phyloP scores from a whole-genome alignment of 2,113 vertebrate species.

The Nycticebus coucang region DNA sequence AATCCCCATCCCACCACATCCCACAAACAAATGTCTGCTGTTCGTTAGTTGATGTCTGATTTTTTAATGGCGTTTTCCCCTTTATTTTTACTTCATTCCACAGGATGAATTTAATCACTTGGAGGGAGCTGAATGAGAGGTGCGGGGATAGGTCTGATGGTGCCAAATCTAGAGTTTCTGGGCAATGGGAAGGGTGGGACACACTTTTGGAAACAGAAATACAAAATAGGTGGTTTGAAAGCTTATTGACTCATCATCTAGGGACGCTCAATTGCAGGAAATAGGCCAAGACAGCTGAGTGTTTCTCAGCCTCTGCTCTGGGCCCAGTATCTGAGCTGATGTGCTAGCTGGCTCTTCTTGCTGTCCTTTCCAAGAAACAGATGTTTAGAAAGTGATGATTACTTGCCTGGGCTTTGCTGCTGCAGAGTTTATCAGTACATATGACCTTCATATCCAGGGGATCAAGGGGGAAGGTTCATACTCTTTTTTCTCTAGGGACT shows the following conservation, averaged over 20 bases:
- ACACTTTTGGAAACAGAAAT: neutral
- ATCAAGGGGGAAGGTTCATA: neutral
- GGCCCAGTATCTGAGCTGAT: neutral
- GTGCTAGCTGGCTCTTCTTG: neutral
- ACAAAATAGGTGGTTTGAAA: neutral
- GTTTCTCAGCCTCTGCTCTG: neutral
- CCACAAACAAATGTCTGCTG: neutral
- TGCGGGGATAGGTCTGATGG: neutral
- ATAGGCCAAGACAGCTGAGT: neutral
- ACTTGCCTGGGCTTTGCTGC: neutral
- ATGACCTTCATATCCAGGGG: neutral
- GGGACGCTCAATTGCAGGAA: neutral
- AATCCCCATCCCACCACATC: neutral
- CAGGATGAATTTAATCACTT: neutral
- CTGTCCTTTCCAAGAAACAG: neutral
- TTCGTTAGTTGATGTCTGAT: neutral
- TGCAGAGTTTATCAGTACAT: neutral
- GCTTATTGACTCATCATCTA: neutral
- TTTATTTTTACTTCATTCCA: neutral
- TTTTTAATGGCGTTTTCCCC: neutral
- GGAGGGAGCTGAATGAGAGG: neutral
- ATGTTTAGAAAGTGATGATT: neutral
- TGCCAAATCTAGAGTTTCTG: neutral
- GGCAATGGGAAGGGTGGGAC: neutral
- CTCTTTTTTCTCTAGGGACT: neutral